A percentile compares a stretch with the other conserved stretches of the same genome.
These are phyloP conservation scores for Hyles euphorbiae DNA, from an alignment of 1,140 invertebrate genomes.

Conservation along the genomic window DNA sequence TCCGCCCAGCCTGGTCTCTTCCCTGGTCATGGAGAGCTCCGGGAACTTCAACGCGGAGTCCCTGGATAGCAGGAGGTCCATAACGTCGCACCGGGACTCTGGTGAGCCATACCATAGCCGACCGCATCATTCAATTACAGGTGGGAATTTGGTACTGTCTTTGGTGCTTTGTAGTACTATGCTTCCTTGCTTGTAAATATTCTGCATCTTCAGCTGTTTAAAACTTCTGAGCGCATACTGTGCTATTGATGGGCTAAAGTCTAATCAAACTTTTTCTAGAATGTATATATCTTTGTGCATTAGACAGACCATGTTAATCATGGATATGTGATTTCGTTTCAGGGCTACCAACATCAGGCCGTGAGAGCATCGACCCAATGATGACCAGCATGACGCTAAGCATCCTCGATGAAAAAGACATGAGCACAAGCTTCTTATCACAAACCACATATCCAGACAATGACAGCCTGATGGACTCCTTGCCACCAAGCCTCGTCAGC, in stretches of 20 bases:
- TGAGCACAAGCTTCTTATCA: slow-evolving; percentile 73
- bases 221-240: too few species aligned
- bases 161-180: too few species aligned
- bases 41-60: slow-evolving; percentile 67
- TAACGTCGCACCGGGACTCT: slow-evolving; percentile 45
- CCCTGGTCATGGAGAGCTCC: slow-evolving; percentile 68
- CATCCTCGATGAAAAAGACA: slow-evolving; percentile 72
- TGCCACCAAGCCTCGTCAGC: slow-evolving; percentile 62
- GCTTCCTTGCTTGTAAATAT: too few species aligned
- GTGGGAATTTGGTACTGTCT: too few species aligned
- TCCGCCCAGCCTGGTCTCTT: slow-evolving; percentile 69
- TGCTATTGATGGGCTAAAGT: too few species aligned
- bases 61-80: slow-evolving; percentile 50
- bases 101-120: slow-evolving; percentile 29
- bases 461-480: slow-evolving; percentile 66
- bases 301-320: too few species aligned
- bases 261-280: too few species aligned
- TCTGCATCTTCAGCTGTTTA: too few species aligned
- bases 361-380: slow-evolving; percentile 65
- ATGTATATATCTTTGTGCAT: too few species aligned
- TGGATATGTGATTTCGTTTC: slow-evolving; percentile 7
- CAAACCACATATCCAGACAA: slow-evolving; percentile 70
- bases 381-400: slow-evolving; percentile 71
- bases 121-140: background rate
- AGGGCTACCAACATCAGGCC: slow-evolving; percentile 48